Percentiles rank a stretch among this genome's conserved stretches.
phyloP scores from a whole-genome alignment of 2,113 vertebrate genomes.

The Carassius carassius region DNA sequence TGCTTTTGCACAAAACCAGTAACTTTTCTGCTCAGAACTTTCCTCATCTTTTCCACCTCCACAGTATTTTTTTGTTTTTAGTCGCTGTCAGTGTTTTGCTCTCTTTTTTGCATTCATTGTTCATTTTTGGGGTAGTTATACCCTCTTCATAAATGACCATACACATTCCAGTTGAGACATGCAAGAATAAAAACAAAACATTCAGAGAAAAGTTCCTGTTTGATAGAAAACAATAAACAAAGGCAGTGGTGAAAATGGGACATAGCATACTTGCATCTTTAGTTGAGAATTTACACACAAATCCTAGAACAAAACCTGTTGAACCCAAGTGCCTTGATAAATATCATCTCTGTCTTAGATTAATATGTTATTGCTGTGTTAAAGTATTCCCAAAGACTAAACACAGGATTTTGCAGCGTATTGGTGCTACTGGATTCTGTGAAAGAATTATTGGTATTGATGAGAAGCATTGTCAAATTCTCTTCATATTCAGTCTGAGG shows the following conservation, averaged over 20 bases:
- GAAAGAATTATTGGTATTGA: background rate
- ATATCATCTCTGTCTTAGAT: background rate
- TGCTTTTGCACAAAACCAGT: slow-evolving; percentile 61
- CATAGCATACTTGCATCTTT: background rate
- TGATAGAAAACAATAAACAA: background rate
- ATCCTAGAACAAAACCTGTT: background rate
- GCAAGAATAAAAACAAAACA: slow-evolving; percentile 33
- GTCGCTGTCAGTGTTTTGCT: slow-evolving; percentile 33
- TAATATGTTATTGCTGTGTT: background rate
- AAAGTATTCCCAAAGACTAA: slow-evolving; percentile 18
- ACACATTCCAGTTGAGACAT: slow-evolving; percentile 51
- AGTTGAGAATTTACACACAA: background rate
- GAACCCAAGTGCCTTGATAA: slow-evolving; percentile 12
- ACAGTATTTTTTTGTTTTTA: background rate
- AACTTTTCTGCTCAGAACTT: slow-evolving; percentile 39
- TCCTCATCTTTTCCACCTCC: slow-evolving; percentile 25
- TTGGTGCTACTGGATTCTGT: background rate
- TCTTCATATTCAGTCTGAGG: background rate
- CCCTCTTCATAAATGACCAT: slow-evolving; percentile 1
- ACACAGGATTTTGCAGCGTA: background rate
- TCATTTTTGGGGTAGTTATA: slow-evolving; percentile 4
- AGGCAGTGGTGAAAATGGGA: background rate
- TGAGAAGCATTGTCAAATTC: background rate
- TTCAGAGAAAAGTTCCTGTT: slow-evolving; percentile 5
- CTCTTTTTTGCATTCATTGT: background rate